Evolutionary conservation across 2,797 vertebrate genomes (phyloP).

Genomic region (Pipistrellus pygmaeus): DNA sequence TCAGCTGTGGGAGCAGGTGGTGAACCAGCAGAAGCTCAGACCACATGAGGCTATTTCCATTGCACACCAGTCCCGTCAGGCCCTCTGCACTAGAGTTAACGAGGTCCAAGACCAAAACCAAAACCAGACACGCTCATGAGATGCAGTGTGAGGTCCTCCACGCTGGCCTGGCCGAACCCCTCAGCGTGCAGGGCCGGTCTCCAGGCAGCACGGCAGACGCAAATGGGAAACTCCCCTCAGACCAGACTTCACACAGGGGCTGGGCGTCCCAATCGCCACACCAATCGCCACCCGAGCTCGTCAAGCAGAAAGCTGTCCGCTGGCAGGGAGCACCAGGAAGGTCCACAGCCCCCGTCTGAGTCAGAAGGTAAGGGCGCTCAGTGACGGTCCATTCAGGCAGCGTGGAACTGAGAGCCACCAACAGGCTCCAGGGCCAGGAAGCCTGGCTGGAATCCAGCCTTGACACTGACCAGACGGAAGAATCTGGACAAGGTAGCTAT

Average conservation of each 20-base stretch:
- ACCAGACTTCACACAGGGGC: neutral
- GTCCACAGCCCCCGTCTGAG: neutral
- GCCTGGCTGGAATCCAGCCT: neutral
- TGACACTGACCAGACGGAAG: neutral
- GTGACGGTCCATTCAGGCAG: neutral
- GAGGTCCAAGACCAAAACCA: neutral
- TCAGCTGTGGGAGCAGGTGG: constrained; percentile 68
- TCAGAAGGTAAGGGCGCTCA: neutral
- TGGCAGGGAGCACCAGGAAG: neutral
- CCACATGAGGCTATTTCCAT: constrained; percentile 36
- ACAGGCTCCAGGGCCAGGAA: neutral
- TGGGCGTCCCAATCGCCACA: neutral
- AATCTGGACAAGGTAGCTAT: neutral
- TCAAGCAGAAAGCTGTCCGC: neutral
- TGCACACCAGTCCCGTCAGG: neutral
- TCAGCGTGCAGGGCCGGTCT: rapidly evolving
- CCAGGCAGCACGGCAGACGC: neutral
- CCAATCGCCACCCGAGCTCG: neutral
- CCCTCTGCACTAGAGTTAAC: constrained; percentile 12
- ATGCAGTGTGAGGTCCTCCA: neutral
- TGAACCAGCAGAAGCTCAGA: constrained; percentile 54
- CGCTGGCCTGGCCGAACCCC: rapidly evolving
- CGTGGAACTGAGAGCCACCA: neutral
- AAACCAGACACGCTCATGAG: neutral
- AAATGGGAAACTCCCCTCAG: neutral